Base-by-base conservation (phyloP, 64 coral and sea anemone genomes). In the Astreopora myriophthalma region DNA sequence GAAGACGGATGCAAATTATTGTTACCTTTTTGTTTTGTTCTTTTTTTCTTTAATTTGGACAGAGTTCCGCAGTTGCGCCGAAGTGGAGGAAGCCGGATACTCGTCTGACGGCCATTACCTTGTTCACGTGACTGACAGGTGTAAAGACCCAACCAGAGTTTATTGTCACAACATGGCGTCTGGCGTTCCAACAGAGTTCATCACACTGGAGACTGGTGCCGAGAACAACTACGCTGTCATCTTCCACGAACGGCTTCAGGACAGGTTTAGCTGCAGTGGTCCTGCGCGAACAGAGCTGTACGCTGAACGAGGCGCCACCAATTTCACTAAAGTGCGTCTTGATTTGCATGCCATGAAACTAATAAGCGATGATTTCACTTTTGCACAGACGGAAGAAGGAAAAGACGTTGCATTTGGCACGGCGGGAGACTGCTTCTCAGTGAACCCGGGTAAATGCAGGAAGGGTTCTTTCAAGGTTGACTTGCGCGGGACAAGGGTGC, bases 381-480 rank as follows among this genome's bases (percentile, higher is more conserved):
- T 96, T 78, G 74, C 91, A 0, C 35, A 48, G 29, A 87, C 67
- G 23, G 29, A 2, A 27, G 60, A 58, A 55, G 87, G 97, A 9
- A 90, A 79, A 22, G 27, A 52, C 33, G 89, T 99, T 23, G 80
- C 90, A 28, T 99, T 93, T 79, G 97, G 94, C 31, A 99, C 97
- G n/a, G 97, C 97, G 32, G 97, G 97, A 14, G 97, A 99, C 55
- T 99, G 97, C 27, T 96, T 87, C 80, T 99, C 97, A 0, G 72
- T 99, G 67, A 97, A 94, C 69, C 87, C 64, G 26, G 90, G 81
- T 6, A 84, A 99, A 22, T 99, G 97, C 38, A 87, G 97, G 8
- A 95, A 94, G 74, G 94, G 97, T 22, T 75, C 48, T 11, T 99
- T 99, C 57, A 93, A 93, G 87, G 82, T 92, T 34, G 97, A 99